Evolutionary conservation across 2,888 invertebrate genomes (phyloP).

Genomic region (Crossocerus cetratus): DNA sequence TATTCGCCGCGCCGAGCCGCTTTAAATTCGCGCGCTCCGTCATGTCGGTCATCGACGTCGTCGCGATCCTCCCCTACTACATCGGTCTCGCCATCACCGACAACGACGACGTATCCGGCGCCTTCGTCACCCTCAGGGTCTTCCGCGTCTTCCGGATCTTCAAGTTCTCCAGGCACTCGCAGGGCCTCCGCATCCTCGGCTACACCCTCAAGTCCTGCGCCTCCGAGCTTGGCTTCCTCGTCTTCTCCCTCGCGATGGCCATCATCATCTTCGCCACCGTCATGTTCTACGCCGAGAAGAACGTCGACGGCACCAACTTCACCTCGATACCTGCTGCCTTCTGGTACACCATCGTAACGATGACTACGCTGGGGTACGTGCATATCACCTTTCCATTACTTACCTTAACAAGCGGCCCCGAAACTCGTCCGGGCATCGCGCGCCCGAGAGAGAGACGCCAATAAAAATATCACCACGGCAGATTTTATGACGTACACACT

Average conservation of each 20-base stretch:
- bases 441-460: too few species aligned
- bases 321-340: constrained; percentile 99
- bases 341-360: constrained; percentile 99
- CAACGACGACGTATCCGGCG: constrained; percentile 99
- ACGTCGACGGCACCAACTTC: constrained; percentile 97
- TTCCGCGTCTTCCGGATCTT: constrained; percentile 99
- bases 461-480: too few species aligned
- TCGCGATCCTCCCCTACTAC: constrained; percentile 99
- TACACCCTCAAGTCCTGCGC: constrained; percentile 99
- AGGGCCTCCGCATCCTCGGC: constrained; percentile 98
- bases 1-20: constrained; percentile 99
- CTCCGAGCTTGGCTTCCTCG: constrained; percentile 98
- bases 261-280: constrained; percentile 99
- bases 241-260: constrained; percentile 99
- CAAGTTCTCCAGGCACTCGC: constrained; percentile 99
- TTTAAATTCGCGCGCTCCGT: constrained; percentile 98
- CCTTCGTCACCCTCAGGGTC: constrained; percentile 98
- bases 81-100: constrained; percentile 98
- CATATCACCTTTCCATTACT: too few species aligned
- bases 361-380: constrained; percentile 96
- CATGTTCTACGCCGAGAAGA: constrained; percentile 99
- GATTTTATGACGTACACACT: too few species aligned
- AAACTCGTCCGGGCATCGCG: too few species aligned
- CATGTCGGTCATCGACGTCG: constrained; percentile 99
- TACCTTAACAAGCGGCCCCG: too few species aligned